A percentile compares a stretch with the other conserved stretches of the same genome.
Evolutionary conservation across 2,888 invertebrate genomes (phyloP).

Genomic region (Eudemis profundana): DNA sequence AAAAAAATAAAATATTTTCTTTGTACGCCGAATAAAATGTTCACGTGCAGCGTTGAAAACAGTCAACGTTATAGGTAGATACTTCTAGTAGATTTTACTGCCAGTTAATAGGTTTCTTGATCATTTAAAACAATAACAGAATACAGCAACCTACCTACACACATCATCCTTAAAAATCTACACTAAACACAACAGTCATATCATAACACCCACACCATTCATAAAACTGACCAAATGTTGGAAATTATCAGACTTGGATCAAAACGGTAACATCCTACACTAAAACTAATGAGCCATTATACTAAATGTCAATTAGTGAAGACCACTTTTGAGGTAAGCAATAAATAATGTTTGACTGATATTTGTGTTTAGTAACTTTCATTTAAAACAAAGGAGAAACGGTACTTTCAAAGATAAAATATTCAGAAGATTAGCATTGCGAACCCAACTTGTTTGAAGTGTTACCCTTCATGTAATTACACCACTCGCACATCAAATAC

Average conservation of each 20-base stretch:
- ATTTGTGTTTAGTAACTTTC: neutral
- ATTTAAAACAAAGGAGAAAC: neutral
- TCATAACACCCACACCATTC: conserved; percentile 58
- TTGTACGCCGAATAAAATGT: too few species aligned
- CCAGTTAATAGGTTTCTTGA: neutral
- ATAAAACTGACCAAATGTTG: conserved; percentile 46
- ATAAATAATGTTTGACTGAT: too few species aligned
- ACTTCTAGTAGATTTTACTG: too few species aligned
- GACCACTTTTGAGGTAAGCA: too few species aligned
- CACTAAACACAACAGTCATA: conserved; percentile 47
- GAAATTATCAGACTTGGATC: conserved; percentile 55
- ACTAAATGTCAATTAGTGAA: conserved; percentile 23
- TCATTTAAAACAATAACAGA: conserved; percentile 1
- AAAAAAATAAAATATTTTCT: too few species aligned
- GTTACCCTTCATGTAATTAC: conserved; percentile 36
- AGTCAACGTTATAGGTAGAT: too few species aligned
- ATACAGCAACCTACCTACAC: conserved; percentile 12
- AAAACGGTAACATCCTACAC: conserved; percentile 46
- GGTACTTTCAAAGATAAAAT: neutral
- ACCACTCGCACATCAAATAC: conserved; percentile 35
- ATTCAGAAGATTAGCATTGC: neutral
- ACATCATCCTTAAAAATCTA: conserved; percentile 13
- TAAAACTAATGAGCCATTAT: conserved; percentile 25
- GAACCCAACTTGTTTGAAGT: conserved; percentile 16
- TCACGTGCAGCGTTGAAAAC: too few species aligned